A percentile compares a stretch with the other conserved stretches of the same genome.
These are phyloP conservation scores for Sesia bembeciformis DNA, from an alignment of 2,888 invertebrate genomes.

Conservation along the genomic window DNA sequence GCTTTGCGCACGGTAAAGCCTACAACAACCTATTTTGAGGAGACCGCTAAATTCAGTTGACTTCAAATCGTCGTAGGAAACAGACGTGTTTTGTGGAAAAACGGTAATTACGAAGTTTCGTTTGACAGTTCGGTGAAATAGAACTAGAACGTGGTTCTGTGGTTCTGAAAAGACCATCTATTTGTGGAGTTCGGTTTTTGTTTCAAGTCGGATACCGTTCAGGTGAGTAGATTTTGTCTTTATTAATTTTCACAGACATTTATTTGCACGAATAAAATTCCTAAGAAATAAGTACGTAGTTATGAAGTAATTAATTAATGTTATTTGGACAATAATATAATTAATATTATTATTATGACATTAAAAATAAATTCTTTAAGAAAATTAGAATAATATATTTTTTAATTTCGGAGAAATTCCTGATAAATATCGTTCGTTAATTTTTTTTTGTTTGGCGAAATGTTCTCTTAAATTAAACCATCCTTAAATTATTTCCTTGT, in stretches of 20 bases:
- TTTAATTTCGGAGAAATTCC: too few relatives aligned
- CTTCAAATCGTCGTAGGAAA: constrained; percentile 23
- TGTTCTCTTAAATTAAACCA: too few relatives aligned
- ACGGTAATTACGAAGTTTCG: constrained; percentile 29
- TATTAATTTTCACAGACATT: not conserved
- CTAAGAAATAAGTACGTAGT: too few relatives aligned
- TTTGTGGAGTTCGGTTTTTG: not conserved
- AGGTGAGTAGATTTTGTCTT: not conserved
- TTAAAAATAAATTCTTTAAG: too few relatives aligned
- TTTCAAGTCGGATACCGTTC: not conserved
- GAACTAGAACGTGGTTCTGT: constrained; percentile 1
- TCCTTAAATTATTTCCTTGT: too few relatives aligned
- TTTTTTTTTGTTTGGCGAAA: too few relatives aligned
- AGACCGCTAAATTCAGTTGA: constrained; percentile 39
- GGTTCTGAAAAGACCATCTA: not conserved
- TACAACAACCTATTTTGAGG: constrained; percentile 29
- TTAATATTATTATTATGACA: too few relatives aligned
- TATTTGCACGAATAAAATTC: not conserved
- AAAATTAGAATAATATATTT: too few relatives aligned
- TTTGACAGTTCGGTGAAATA: constrained; percentile 19
- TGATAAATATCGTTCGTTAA: too few relatives aligned
- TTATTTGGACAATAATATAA: too few relatives aligned
- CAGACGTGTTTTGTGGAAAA: constrained; percentile 20
- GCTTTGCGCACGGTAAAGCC: constrained; percentile 45
- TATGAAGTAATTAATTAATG: too few relatives aligned